A percentile compares a stretch with the other conserved stretches of the same genome.
phyloP scores from a whole-genome alignment of 2,888 invertebrate species.

The Dione vanillae region DNA sequence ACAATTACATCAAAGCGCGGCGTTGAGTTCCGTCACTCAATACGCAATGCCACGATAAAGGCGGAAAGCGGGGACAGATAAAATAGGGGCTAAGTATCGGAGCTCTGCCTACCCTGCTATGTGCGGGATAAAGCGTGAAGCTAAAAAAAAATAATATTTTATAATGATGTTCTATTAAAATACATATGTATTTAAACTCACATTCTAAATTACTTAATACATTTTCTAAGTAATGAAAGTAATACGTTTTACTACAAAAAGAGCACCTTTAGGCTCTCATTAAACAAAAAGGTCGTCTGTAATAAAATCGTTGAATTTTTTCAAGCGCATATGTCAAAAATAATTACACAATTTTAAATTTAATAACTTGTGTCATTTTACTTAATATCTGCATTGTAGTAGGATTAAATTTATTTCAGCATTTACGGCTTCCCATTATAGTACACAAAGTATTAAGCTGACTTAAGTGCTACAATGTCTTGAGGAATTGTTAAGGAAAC shows the following conservation, averaged over 20 bases:
- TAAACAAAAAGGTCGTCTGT: not conserved
- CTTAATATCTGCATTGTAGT: not conserved
- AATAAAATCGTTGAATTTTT: not conserved
- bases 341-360: conserved; percentile 2
- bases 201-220: not conserved
- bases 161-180: too few relatives aligned
- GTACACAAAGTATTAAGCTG: conserved; percentile 11
- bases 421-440: conserved; percentile 15
- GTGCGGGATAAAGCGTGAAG: too few relatives aligned
- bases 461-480: conserved; percentile 3
- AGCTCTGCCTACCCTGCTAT: too few relatives aligned
- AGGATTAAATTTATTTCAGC: conserved; percentile 12
- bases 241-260: not conserved
- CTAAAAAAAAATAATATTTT: too few relatives aligned
- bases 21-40: too few relatives aligned
- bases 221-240: not conserved
- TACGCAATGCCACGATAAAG: too few relatives aligned
- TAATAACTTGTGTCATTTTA: not conserved
- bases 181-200: too few relatives aligned
- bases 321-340: not conserved
- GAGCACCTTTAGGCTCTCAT: not conserved
- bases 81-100: too few relatives aligned
- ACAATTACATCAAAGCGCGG: too few relatives aligned
- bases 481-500: not conserved
- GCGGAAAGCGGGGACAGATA: too few relatives aligned